phyloP scores from a whole-genome alignment of 1,140 invertebrate genomes.

The Anadara kagoshimensis region DNA sequence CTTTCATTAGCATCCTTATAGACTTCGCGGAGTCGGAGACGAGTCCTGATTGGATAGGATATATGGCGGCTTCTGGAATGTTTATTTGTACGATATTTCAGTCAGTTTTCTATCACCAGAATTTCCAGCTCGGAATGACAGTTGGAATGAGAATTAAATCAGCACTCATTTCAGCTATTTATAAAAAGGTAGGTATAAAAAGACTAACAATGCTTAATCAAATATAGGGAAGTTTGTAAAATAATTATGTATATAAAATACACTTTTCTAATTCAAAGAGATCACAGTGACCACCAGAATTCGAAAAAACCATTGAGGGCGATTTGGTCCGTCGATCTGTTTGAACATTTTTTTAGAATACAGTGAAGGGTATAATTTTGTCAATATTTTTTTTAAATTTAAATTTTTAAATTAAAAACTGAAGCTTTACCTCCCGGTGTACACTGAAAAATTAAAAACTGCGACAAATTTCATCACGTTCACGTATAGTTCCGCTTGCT shows the following conservation, averaged over 20 bases:
- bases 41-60: constrained; percentile 68
- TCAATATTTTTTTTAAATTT: neutral
- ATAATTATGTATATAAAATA: no score
- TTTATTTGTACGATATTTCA: constrained; percentile 55
- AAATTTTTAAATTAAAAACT: no score
- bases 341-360: no score
- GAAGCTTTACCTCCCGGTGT: no score
- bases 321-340: no score
- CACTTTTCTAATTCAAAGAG: neutral
- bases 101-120: constrained; percentile 67
- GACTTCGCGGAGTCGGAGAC: constrained; percentile 27
- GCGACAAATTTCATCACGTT: no score
- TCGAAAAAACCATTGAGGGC: neutral
- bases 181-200: constrained; percentile 82
- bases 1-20: constrained; percentile 49
- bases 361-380: neutral
- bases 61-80: constrained; percentile 60
- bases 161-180: constrained; percentile 92
- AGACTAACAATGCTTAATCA: neutral
- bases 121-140: constrained; percentile 73
- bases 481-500: no score
- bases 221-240: no score
- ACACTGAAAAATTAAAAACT: no score
- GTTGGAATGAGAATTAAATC: constrained; percentile 93
- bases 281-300: neutral